Evolutionary conservation across 1,140 invertebrate species (phyloP), one percentile per base, ranked within the genome.

Genomic region (Pseudomyrmex sp.): DNA sequence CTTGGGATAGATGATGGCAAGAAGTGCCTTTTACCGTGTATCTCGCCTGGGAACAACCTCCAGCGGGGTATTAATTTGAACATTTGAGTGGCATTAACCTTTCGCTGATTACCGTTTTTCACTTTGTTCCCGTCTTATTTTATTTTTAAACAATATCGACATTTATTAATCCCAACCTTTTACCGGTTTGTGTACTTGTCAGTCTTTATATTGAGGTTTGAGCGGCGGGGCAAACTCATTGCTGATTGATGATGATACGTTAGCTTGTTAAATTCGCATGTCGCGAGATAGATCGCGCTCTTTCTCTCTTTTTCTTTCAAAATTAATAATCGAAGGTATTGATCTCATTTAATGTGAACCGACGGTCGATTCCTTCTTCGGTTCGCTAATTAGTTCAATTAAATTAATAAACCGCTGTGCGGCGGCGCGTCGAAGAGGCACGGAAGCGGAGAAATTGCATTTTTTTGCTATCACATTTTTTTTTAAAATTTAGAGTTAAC

Each of bases 361-460:
- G 35, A 20, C 12, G 35, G 20, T 58, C 50, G 62, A 23, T 77
- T 66, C 50, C 52, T 62, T 68, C 50, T 35, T 35, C 35, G 35
- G 50, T 54, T 77, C 52, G 26, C 63, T 68, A 77, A 77, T 77
- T 77, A 77, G 35, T 68, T 56, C 62, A 77, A 77, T 77, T 77
- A 77, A 77, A 68, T 77, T 77, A 56, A 68, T 68, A 68, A 68
- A 68, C 35, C 50, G 23, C 26, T 23, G 50, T 18, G 26, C 35
- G 35, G 35, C 63, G 75, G 48, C 35, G 5, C 35, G 35, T 35
- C 35, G 12, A 26, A 48, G 23, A 76, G 35, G 35, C 35, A 35
- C 15, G 20, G 73, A 70, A 50, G 77, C 18, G 48, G 58, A 50
- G 69, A 52, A 35, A 75, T 75, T 82, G 26, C 23, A 59, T 62